A percentile compares a stretch with the other conserved stretches of the same genome.
phyloP scores from a whole-genome alignment of 2,888 invertebrate genomes.

The Ganaspis brasiliensis region DNA sequence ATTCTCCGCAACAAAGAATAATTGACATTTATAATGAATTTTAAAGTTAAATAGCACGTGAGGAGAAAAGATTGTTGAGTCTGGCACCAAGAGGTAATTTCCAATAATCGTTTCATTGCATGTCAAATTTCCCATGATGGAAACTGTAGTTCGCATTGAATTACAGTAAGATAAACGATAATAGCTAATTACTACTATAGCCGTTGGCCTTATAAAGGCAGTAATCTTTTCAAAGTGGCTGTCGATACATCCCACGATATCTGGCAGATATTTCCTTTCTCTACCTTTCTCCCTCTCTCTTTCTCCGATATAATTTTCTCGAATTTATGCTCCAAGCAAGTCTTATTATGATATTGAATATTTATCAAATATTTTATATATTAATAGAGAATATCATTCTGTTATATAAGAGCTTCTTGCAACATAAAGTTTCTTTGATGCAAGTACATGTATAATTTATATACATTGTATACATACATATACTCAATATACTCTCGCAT shows the following conservation, averaged over 20 bases:
- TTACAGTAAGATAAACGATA: conserved; percentile 26
- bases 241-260: not conserved
- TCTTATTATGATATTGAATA: not conserved
- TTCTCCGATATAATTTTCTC: not conserved
- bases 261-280: not conserved
- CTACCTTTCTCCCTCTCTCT: not conserved
- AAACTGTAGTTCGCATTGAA: not conserved
- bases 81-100: conserved; percentile 4
- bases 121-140: conserved; percentile 22
- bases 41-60: not conserved
- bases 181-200: conserved; percentile 3
- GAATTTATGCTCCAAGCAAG: not conserved
- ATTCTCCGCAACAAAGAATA: too few species aligned
- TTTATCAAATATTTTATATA: not conserved
- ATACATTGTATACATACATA: conserved; percentile 4
- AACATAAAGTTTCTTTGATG: not conserved
- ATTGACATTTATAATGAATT: not conserved
- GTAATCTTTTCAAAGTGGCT: conserved; percentile 1
- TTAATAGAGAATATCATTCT: not conserved
- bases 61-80: conserved; percentile 14
- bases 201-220: not conserved
- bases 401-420: not conserved
- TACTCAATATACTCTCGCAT: conserved; percentile 4
- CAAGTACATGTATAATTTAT: not conserved
- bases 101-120: conserved; percentile 16